phyloP scores from a whole-genome alignment of 1,140 invertebrate genomes.

The Lanistes nyassanus region DNA sequence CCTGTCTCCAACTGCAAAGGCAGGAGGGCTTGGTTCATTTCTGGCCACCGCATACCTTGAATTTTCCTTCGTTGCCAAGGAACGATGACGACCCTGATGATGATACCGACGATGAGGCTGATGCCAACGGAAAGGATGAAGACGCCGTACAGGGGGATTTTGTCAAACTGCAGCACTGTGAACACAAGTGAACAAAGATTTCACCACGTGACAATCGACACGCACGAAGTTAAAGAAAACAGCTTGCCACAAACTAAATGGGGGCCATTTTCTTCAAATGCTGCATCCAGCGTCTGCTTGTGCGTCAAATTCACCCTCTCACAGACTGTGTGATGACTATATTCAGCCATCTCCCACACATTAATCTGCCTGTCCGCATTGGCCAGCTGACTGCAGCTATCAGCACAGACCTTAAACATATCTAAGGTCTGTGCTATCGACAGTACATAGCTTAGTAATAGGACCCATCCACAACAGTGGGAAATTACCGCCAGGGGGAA shows the following conservation, averaged over 20 bases:
- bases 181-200: slow-evolving; percentile 40
- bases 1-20: too few species aligned
- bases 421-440: too few species aligned
- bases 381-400: too few species aligned
- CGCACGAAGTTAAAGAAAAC: neutral
- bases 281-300: too few species aligned
- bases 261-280: too few species aligned
- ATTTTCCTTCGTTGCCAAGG: slow-evolving; percentile 82
- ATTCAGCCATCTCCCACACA: too few species aligned
- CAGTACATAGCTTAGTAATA: too few species aligned
- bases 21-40: neutral
- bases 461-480: too few species aligned
- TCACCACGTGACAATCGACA: neutral
- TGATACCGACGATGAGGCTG: slow-evolving; percentile 74
- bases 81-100: slow-evolving; percentile 83
- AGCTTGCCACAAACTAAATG: neutral
- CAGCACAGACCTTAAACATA: too few species aligned
- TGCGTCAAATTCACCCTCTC: too few species aligned
- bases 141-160: slow-evolving; percentile 88
- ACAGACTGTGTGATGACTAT: neutral
- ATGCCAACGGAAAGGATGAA: slow-evolving; percentile 76
- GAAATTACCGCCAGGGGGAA: too few species aligned
- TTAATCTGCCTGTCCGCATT: too few species aligned
- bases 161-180: slow-evolving; percentile 88
- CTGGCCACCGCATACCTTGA: slow-evolving; percentile 53